Evolutionary conservation across 1,140 invertebrate genomes (phyloP).

Genomic region (Drosophila asahinai): DNA sequence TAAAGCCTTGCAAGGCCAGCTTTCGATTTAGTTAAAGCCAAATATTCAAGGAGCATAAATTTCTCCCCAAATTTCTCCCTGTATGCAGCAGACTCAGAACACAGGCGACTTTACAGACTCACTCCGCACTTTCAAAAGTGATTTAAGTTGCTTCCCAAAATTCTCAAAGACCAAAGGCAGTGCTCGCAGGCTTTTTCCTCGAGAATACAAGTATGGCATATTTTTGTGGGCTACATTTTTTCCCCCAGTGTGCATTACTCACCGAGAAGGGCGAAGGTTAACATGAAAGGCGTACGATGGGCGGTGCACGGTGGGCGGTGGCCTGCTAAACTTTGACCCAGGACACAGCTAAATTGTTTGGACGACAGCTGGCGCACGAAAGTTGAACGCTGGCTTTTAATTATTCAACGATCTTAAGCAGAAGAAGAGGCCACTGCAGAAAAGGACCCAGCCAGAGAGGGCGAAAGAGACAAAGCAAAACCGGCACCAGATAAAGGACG

Average conservation of each 20-base stretch:
- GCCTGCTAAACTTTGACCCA: conserved; percentile 77
- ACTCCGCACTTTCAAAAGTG: too few relatives aligned
- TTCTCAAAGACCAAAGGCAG: not conserved
- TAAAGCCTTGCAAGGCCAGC: too few relatives aligned
- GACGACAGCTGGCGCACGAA: conserved; percentile 71
- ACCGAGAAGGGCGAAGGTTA: conserved; percentile 40
- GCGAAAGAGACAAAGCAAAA: conserved; percentile 6
- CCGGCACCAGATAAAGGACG: conserved; percentile 20
- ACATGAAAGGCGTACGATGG: not conserved
- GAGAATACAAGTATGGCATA: not conserved
- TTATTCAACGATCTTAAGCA: conserved; percentile 73
- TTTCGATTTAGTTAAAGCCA: too few relatives aligned
- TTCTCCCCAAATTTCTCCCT: too few relatives aligned
- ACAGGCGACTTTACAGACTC: too few relatives aligned
- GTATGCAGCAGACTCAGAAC: too few relatives aligned
- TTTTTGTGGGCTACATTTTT: not conserved
- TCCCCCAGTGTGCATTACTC: conserved; percentile 24
- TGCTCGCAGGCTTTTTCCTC: not conserved
- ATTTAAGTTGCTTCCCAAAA: not conserved
- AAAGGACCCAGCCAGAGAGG: not conserved
- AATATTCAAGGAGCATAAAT: too few relatives aligned
- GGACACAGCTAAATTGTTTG: conserved; percentile 74
- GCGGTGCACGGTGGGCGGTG: conserved; percentile 8
- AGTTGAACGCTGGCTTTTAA: conserved; percentile 72
- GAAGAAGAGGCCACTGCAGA: conserved; percentile 6